Evolutionary conservation across 2,113 vertebrate genomes (phyloP).

Genomic region (Heterochromis multidens): DNA sequence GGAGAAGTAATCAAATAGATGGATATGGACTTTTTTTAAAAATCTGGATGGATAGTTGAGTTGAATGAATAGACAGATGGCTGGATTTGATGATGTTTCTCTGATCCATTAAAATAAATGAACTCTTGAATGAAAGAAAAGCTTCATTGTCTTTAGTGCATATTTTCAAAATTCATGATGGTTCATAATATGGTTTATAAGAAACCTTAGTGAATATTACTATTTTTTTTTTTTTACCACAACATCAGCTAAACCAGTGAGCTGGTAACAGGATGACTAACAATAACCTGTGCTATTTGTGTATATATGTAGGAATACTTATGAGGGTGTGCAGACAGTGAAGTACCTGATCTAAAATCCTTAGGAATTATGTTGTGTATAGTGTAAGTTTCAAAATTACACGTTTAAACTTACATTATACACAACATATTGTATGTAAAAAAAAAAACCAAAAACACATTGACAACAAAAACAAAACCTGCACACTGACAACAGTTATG

Average conservation of each 20-base stretch:
- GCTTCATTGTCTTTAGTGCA: background rate
- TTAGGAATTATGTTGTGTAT: background rate
- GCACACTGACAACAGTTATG: too few relatives aligned
- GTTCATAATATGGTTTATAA: background rate
- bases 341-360: background rate
- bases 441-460: background rate
- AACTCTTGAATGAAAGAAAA: background rate
- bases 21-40: background rate
- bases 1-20: conserved; percentile 4
- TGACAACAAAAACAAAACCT: too few relatives aligned
- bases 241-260: too few relatives aligned
- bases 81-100: conserved; percentile 3
- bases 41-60: background rate
- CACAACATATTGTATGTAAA: background rate
- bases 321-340: too few relatives aligned
- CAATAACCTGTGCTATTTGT: rapidly evolving
- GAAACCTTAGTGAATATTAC: too few relatives aligned
- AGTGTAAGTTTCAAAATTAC: background rate
- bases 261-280: background rate
- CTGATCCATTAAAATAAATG: background rate
- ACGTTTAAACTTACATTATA: background rate
- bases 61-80: background rate
- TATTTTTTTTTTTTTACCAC: too few relatives aligned
- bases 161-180: background rate
- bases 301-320: background rate